Evolutionary conservation across 2,113 vertebrate species (phyloP).

Genomic region (Tachuris rubrigastra): DNA sequence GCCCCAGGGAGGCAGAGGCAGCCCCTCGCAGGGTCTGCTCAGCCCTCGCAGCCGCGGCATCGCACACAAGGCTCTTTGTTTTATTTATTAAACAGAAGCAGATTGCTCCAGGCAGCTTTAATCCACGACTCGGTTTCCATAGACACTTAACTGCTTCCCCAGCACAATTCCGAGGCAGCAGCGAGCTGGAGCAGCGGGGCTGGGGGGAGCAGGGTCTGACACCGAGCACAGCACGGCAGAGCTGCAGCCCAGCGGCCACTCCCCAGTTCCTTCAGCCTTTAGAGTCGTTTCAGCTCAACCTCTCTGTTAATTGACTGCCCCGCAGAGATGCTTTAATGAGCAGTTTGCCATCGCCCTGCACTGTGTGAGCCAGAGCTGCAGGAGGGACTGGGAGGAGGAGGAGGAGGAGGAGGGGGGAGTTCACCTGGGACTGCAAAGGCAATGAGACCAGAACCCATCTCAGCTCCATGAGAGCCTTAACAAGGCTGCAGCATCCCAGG

Average conservation of each 20-base stretch:
- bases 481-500: background rate
- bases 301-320: background rate
- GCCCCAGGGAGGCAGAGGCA: background rate
- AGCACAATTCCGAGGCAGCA: background rate
- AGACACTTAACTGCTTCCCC: background rate
- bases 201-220: background rate
- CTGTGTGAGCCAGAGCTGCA: background rate
- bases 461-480: background rate
- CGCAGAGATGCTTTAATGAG: background rate
- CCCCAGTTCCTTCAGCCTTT: background rate
- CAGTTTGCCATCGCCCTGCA: background rate
- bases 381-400: background rate
- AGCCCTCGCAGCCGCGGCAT: background rate
- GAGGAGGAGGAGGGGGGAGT: background rate
- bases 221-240: rapidly evolving
- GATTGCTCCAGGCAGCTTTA: conserved; percentile 32
- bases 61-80: background rate
- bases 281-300: background rate
- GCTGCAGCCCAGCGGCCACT: background rate
- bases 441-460: rapidly evolving
- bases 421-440: background rate
- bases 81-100: conserved; percentile 40
- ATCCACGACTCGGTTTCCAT: conserved; percentile 28
- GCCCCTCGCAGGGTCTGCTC: background rate
- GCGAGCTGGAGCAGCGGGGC: background rate